A percentile compares a stretch with the other conserved stretches of the same genome.
These are phyloP conservation scores for Hoplodrina ambigua DNA, from an alignment of 2,888 invertebrate genomes.

Conservation along the genomic window DNA sequence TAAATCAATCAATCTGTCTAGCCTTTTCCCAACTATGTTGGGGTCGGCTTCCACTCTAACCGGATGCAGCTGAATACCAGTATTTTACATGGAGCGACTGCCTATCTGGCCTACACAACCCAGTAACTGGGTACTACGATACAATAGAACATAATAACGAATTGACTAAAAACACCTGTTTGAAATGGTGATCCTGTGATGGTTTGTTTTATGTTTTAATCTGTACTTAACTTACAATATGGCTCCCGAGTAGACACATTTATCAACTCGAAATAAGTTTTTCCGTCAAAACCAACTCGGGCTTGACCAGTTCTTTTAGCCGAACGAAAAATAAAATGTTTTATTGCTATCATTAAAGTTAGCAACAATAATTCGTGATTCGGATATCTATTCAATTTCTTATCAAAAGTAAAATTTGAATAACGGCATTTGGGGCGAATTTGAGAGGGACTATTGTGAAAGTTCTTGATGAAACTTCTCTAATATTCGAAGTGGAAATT, in stretches of 20 bases:
- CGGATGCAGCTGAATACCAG: too few species aligned
- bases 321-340: constrained; percentile 64
- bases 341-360: constrained; percentile 75
- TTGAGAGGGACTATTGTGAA: constrained; percentile 84
- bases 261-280: background rate
- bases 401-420: constrained; percentile 86
- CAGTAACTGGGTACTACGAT: too few species aligned
- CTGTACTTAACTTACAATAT: background rate
- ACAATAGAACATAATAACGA: background rate
- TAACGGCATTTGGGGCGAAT: constrained; percentile 82
- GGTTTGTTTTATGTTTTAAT: too few species aligned
- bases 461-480: constrained; percentile 80
- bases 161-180: background rate
- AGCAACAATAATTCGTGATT: constrained; percentile 78
- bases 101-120: too few species aligned
- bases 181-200: too few species aligned
- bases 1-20: background rate
- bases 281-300: background rate
- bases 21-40: too few species aligned
- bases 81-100: too few species aligned
- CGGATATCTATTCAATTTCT: constrained; percentile 84
- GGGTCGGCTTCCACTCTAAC: too few species aligned
- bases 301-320: constrained; percentile 20
- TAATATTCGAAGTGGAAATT: constrained; percentile 86
- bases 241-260: background rate